These are phyloP conservation scores for Hemaris fuciformis DNA, from an alignment of 2,888 invertebrate genomes.

Conservation along the genomic window DNA sequence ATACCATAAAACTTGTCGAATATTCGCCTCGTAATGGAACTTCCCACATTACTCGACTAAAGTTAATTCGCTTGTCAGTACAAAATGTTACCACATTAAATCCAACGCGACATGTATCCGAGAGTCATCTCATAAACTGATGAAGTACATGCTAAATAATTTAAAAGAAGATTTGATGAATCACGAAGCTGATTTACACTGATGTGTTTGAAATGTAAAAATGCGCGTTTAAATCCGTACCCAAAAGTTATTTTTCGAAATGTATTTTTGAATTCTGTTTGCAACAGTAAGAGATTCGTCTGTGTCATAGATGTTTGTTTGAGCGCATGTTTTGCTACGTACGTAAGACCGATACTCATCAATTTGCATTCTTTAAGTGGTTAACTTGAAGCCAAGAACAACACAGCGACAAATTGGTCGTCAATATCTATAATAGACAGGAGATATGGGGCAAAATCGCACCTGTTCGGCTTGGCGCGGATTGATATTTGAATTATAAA, in stretches of 20 bases:
- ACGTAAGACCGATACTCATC: not conserved
- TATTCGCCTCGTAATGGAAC: no score
- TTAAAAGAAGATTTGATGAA: not conserved
- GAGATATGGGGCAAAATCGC: not conserved
- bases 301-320: slow-evolving; percentile 22
- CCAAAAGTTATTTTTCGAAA: not conserved
- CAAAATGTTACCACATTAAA: not conserved
- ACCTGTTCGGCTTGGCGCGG: slow-evolving; percentile 12
- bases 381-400: not conserved
- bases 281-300: not conserved
- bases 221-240: not conserved
- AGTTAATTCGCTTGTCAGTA: not conserved
- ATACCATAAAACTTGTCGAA: no score
- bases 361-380: not conserved
- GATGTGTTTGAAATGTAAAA: not conserved
- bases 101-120: not conserved
- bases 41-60: not conserved
- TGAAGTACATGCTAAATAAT: not conserved
- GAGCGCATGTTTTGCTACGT: not conserved
- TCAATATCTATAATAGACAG: not conserved
- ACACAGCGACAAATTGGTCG: not conserved
- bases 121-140: not conserved
- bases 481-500: slow-evolving; percentile 21
- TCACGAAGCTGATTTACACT: not conserved
- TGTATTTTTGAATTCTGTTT: not conserved